Evolutionary conservation across 2,797 vertebrate species (phyloP), one percentile per base, ranked within the genome.

Genomic region (Danio kyathit): DNA sequence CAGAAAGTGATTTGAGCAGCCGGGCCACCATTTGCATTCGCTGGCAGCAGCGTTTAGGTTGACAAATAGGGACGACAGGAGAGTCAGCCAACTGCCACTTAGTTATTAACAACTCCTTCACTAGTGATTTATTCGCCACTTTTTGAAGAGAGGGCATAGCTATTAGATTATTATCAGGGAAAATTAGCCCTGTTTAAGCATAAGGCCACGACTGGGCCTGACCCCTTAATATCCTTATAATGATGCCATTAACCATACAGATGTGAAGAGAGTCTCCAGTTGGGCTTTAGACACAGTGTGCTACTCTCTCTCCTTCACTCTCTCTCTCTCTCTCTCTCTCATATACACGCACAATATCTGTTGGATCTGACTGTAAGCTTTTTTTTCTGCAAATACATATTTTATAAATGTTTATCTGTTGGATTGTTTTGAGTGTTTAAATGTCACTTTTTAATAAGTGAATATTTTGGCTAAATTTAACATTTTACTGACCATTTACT

Each of bases 181-280:
- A 98, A 99, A 99, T 98, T 97, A 98, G 96, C 96, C 96, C 95
- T 92, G 92, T 94, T 98, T 98, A 97, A 98, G 96, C 93, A 90
- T 95, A 95, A 95, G 96, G 96, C 95, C 94, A 92, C 78, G 92
- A 91, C 95, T 95, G 91, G 90, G 95, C 92, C 91, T 97, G 98
- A 99, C 97, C 97, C 92, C 95, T 96, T 99, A 99, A 99, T 99
- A 97, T 96, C 91, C 95, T 98, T 97, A 94, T 99, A 99, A 99
- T 98, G 96, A 98, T 67, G 94, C 94, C 95, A 98, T 99, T 99
- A 98, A 98, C 94, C 93, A 98, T 94, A 93, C 93, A 93, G 88
- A 95, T 94, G 94, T 96, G 92, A 92, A 95, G 95, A 94, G 92
- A 91, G 89, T 93, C 93, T 82, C 89, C 91, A 89, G 80, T 88